Evolutionary conservation across 2,888 invertebrate species (phyloP).

Genomic region (Xylophagus ater): DNA sequence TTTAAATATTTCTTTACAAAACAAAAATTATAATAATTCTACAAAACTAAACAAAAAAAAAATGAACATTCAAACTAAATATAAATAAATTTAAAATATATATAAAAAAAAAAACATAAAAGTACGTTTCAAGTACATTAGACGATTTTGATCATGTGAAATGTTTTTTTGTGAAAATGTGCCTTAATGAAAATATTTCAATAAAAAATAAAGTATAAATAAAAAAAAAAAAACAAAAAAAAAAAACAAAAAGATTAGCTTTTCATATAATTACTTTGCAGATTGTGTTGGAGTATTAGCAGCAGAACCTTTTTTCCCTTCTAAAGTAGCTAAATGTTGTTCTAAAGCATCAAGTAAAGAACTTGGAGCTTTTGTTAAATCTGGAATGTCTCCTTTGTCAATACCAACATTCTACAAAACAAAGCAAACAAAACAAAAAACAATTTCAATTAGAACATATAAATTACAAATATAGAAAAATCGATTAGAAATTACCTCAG

Average conservation of each 20-base stretch:
- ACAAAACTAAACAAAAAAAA: too few relatives aligned
- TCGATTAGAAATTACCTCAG: conserved; percentile 43
- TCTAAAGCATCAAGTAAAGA: conserved; percentile 94
- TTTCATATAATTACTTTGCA: conserved; percentile 49
- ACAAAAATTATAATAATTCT: too few relatives aligned
- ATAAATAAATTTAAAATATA: too few relatives aligned
- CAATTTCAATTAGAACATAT: neutral
- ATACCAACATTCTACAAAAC: conserved; percentile 79
- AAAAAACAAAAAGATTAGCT: conserved; percentile 2
- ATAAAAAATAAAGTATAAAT: neutral
- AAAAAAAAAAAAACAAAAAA: conserved; percentile 8
- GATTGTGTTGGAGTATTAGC: conserved; percentile 80
- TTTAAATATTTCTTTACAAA: too few relatives aligned
- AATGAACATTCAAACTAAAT: too few relatives aligned
- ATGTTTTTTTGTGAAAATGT: too few relatives aligned
- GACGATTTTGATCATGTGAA: too few relatives aligned
- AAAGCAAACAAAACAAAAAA: conserved; percentile 30
- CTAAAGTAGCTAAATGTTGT: conserved; percentile 84
- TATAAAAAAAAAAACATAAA: too few relatives aligned
- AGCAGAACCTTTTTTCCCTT: conserved; percentile 82
- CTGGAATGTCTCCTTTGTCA: conserved; percentile 97
- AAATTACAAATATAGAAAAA: neutral
- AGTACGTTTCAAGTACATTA: too few relatives aligned
- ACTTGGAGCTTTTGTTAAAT: conserved; percentile 94
- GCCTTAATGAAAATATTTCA: too few relatives aligned